These are phyloP conservation scores for Haemorhous mexicanus DNA, from an alignment of 2,113 vertebrate species.

Conservation along the genomic window DNA sequence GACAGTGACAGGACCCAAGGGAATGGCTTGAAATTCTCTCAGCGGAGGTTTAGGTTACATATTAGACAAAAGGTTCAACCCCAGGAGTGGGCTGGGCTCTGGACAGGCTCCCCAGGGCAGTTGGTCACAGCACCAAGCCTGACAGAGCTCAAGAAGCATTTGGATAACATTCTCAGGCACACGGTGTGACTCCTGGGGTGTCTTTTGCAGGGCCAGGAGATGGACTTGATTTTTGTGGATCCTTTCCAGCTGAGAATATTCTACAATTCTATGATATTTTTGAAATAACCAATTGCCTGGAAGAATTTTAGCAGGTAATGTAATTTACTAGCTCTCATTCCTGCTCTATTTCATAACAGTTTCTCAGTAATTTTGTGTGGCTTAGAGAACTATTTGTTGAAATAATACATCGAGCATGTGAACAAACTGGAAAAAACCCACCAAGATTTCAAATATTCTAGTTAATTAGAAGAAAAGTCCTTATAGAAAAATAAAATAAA, in stretches of 20 bases:
- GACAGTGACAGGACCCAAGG: background rate
- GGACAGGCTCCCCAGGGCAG: background rate
- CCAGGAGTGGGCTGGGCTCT: fast-evolving
- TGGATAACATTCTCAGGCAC: background rate
- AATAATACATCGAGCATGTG: background rate
- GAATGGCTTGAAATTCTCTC: background rate
- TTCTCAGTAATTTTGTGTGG: background rate
- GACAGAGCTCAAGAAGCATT: background rate
- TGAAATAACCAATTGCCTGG: background rate
- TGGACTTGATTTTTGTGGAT: background rate
- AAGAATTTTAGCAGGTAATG: background rate
- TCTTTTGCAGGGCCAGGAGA: background rate
- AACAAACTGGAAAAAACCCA: background rate
- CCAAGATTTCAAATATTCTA: background rate
- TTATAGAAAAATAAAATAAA: background rate
- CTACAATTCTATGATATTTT: background rate
- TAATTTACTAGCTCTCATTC: background rate
- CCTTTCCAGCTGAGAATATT: background rate
- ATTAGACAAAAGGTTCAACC: background rate
- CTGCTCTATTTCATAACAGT: background rate
- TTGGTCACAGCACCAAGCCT: background rate
- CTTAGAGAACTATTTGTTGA: background rate
- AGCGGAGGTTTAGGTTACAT: background rate
- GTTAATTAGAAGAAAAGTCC: background rate
- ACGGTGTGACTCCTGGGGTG: background rate